Conservation (phyloP, 2,888 invertebrate species). For the Coecobrya sp. region DNA sequence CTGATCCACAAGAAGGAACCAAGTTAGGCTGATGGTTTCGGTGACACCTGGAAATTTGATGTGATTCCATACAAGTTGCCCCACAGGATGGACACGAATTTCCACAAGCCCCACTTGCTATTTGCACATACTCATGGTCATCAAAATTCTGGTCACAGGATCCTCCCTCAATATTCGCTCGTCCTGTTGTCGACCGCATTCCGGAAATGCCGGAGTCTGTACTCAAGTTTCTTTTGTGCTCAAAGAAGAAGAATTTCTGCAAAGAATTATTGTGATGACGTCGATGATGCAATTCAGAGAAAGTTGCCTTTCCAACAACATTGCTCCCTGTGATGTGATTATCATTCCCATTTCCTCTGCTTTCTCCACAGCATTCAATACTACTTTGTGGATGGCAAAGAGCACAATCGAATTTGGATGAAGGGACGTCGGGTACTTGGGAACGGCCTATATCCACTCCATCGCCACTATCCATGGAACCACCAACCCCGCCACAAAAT, state of each 20-base stretch:
- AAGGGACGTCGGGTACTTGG: constrained; percentile 22
- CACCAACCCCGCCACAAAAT: not conserved
- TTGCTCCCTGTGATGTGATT: not conserved
- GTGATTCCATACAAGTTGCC: constrained; percentile 14
- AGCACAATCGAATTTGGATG: constrained; percentile 29
- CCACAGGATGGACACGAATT: constrained; percentile 54
- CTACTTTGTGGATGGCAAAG: constrained; percentile 25
- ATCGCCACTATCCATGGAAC: not conserved
- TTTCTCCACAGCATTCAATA: constrained; percentile 5
- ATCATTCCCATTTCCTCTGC: constrained; percentile 17
- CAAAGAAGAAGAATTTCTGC: not conserved
- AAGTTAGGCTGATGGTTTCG: constrained; percentile 11
- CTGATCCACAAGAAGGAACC: too few species aligned
- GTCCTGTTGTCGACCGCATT: not conserved
- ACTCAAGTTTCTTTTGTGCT: constrained; percentile 61
- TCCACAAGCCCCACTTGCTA: not conserved
- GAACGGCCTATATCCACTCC: not conserved
- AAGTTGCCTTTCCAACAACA: not conserved
- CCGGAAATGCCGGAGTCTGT: constrained; percentile 68
- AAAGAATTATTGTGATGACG: not conserved
- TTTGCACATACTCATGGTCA: not conserved
- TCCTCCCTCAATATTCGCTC: constrained; percentile 13
- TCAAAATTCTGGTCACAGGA: constrained; percentile 68
- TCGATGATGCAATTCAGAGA: not conserved
- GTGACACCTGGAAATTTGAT: constrained; percentile 4